Base-by-base conservation (phyloP, 2,113 vertebrate species). In the Uria aalge region DNA sequence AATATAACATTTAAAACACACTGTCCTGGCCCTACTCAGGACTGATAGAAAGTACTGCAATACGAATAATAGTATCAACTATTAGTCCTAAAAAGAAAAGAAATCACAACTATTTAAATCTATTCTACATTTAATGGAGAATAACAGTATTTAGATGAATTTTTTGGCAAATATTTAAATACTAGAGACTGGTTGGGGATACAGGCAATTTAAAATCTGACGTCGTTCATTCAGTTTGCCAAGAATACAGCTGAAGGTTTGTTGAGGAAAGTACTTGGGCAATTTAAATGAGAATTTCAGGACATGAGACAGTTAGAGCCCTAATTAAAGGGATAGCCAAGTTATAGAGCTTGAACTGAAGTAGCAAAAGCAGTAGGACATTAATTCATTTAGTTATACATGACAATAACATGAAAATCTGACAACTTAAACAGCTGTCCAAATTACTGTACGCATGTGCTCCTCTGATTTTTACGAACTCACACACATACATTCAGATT, bases 231-330 rank as follows among this genome's bases (percentile, higher is more conserved):
- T 22, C 40, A 81, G 6, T 66, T 95, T 96, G 71, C 60, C 88
- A 97, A 93, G 83, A 92, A 92, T 88, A 93, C 32, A 92, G 72
- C 45, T 56, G 78, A 93, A 96, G 78, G 45, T 78, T 95, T 96
- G 85, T 90, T 94, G 84, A 95, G 68, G 85, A 96, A 97, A 92
- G 60, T 68, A 85, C 47, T 73, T 15, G 7, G 56, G 72, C 84
- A 96, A 98, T 83, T 97, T 91, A 97, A 96, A 97, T 90, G 85
- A 95, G 88, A 90, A 94, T 98, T 96, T 98, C 69, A 96, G 97
- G 85, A 79, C 78, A 68, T 53, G 60, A 92, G 64, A 88, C 56
- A 19, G 53, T 88, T 45, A 68, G 68, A 95, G 36, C 57, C 94
- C 89, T 97, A 97, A 98, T 97, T 96, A 97, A 96, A 97, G 63